Evolutionary conservation across 2,888 invertebrate species (phyloP).

Genomic region (Bhutanitis thaidina): DNA sequence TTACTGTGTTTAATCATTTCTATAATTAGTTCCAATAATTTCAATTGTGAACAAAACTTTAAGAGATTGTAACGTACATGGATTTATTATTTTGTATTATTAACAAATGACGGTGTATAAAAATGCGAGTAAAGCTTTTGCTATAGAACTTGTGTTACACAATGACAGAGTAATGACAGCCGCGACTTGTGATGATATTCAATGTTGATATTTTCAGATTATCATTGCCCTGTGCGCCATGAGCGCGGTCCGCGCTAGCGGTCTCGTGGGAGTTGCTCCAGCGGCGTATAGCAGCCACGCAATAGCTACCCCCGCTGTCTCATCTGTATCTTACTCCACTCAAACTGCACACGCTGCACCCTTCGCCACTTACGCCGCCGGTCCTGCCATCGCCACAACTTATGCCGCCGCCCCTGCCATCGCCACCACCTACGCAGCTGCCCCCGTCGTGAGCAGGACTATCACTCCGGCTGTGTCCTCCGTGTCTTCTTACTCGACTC

Average conservation of each 20-base stretch:
- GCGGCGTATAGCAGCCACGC: slow-evolving; percentile 70
- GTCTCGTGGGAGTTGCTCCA: slow-evolving; percentile 66
- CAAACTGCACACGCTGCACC: slow-evolving; percentile 35
- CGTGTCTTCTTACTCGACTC: slow-evolving; percentile 31
- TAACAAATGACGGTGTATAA: background rate
- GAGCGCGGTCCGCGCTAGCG: slow-evolving; percentile 80
- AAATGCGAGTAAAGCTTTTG: background rate
- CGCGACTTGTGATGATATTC: too few species aligned
- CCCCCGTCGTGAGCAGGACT: slow-evolving; percentile 40
- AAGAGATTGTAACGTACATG: too few species aligned
- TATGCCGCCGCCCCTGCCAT: slow-evolving; percentile 33
- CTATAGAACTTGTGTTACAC: background rate
- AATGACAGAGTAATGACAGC: too few species aligned
- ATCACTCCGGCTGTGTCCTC: slow-evolving; percentile 32
- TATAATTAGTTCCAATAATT: background rate
- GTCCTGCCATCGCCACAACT: slow-evolving; percentile 46
- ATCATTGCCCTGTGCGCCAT: slow-evolving; percentile 80
- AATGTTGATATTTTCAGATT: slow-evolving; percentile 47
- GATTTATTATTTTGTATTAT: background rate
- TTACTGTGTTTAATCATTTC: background rate
- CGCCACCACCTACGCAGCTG: slow-evolving; percentile 33
- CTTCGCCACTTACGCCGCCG: slow-evolving; percentile 42
- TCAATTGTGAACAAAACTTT: background rate
- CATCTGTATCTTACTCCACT: slow-evolving; percentile 44
- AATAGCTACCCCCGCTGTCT: slow-evolving; percentile 45